phyloP scores from a whole-genome alignment of 2,888 invertebrate genomes.

The Polydrusus tereticollis region DNA sequence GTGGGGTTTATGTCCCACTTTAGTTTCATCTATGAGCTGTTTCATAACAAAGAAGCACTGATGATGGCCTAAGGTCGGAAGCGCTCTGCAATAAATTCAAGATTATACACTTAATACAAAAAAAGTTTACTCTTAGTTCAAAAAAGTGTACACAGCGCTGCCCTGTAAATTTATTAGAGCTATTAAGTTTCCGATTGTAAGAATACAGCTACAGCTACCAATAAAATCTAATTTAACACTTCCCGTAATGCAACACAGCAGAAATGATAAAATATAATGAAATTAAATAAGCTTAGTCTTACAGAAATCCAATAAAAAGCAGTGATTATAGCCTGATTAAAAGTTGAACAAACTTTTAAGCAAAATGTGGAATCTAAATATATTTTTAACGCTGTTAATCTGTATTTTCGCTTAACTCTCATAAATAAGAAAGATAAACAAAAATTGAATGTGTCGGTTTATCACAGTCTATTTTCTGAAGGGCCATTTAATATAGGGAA shows the following conservation, averaged over 20 bases:
- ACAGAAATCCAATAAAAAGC: conserved; percentile 28
- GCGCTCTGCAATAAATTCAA: too few relatives aligned
- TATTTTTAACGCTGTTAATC: conserved; percentile 18
- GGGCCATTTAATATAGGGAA: too few relatives aligned
- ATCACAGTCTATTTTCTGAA: too few relatives aligned
- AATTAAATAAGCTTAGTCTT: conserved; percentile 30
- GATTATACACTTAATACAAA: too few relatives aligned
- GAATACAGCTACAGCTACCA: not conserved
- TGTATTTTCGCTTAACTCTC: not conserved
- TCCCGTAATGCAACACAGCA: conserved; percentile 11
- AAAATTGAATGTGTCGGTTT: conserved; percentile 16
- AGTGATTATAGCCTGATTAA: conserved; percentile 19
- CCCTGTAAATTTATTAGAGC: not conserved
- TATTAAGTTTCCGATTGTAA: not conserved
- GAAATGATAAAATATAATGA: conserved; percentile 26
- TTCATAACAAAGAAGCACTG: too few relatives aligned
- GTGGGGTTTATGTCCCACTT: too few relatives aligned
- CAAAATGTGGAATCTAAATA: not conserved
- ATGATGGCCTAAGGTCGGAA: too few relatives aligned
- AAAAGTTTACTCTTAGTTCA: too few relatives aligned
- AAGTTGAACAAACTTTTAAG: conserved; percentile 31
- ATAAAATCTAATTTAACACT: not conserved
- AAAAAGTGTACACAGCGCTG: too few relatives aligned
- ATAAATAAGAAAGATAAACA: conserved; percentile 36
- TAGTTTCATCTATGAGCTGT: too few relatives aligned